Evolutionary conservation across 2,888 invertebrate species (phyloP), one percentile per base, ranked within the genome.

Genomic region (Leucophenga montana): DNA sequence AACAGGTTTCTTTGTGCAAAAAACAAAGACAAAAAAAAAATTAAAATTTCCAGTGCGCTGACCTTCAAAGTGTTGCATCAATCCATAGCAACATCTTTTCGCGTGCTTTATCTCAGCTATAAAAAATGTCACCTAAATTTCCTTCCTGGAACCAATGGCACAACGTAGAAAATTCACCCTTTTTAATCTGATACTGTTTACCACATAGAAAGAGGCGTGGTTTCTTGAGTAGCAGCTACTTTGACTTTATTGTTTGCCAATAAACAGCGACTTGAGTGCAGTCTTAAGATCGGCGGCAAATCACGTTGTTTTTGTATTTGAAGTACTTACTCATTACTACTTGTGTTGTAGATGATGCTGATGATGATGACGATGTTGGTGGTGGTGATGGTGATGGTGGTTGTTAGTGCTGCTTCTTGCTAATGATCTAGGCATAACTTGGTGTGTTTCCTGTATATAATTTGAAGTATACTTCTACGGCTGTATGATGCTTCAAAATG

Each of bases 111-210:
- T 46, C 62, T 22, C 13, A 18, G 16, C 27, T n/a, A 31, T n/a
- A n/a, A 14, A 61, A 18, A 18, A 61, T 14, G 31, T 22, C 22
- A 22, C 22, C 57, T n/a, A 22, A 31, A n/a, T 11, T 22, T 3
- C 14, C n/a, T 27, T 31, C 57, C n/a, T 27, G 8, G n/a, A 46
- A 18, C 62, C 62, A 64, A 64, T 64, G 22, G 13, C 62, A 22
- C 3, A n/a, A n/a, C n/a, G n/a, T n/a, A n/a, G n/a, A n/a, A 16
- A 18, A 16, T 61, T 61, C 62, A 64, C 62, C 62, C 62, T 64
- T 64, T 64, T 1, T 8, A 1, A 33, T 33, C 3, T 33, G n/a
- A n/a, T n/a, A n/a, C 8, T 33, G 4, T 57, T 57, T 16, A 57
- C 22, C 31, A 31, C 57, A 39, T 39, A 39, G 11, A 39, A 11